Conservation (phyloP, 2,888 invertebrate species). For the Eledone cirrhosa region DNA sequence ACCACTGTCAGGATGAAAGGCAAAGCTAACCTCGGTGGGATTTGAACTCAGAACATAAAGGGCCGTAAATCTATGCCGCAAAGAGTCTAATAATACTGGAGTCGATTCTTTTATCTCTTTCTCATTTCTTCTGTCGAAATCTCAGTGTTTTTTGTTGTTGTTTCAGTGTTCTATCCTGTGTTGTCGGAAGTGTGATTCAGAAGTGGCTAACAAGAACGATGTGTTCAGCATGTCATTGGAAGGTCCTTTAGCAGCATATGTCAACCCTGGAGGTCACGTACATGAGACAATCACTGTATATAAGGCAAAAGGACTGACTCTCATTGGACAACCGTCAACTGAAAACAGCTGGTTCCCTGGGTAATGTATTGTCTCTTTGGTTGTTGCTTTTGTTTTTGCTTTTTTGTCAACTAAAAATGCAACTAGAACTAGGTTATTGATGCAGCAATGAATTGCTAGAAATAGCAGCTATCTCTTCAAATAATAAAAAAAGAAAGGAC, state of each 20-base stretch:
- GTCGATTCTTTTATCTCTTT: no score
- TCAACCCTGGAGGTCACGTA: conserved; percentile 81
- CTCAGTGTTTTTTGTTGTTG: conserved; percentile 22
- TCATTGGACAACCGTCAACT: conserved; percentile 72
- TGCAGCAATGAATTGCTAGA: neutral
- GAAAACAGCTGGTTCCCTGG: conserved; percentile 88
- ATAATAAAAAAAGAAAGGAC: no score
- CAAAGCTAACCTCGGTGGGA: no score
- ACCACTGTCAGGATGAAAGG: no score
- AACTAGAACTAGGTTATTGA: neutral
- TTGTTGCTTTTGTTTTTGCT: neutral
- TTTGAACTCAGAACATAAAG: no score
- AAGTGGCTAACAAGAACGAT: conserved; percentile 71
- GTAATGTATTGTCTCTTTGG: conserved; percentile 67
- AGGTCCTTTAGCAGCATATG: conserved; percentile 81
- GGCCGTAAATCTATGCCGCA: no score
- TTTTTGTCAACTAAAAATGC: no score
- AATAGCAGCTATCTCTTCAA: no score
- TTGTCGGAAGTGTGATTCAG: conserved; percentile 68
- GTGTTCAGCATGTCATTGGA: conserved; percentile 84
- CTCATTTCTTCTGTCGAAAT: no score
- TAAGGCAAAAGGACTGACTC: conserved; percentile 64
- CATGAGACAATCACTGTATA: conserved; percentile 80
- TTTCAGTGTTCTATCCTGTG: conserved; percentile 64
- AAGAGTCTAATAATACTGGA: no score